Evolutionary conservation across 2,888 invertebrate species (phyloP).

Genomic region (Synergus japonicus): DNA sequence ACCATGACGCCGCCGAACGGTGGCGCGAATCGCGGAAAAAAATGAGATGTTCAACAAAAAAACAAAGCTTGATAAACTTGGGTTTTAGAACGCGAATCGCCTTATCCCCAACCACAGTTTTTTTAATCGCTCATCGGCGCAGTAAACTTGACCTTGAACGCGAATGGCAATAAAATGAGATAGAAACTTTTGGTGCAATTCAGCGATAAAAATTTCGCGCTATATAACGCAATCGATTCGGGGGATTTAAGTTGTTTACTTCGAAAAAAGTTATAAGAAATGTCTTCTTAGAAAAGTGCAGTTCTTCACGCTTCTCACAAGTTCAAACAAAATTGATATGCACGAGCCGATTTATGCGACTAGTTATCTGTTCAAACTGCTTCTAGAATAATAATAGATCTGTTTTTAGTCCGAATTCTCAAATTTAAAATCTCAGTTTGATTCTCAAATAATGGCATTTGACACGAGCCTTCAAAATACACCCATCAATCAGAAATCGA

Average conservation of each 20-base stretch:
- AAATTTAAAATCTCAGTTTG: neutral
- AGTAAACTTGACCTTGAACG: neutral
- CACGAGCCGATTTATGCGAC: constrained; percentile 1
- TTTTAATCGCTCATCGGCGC: neutral
- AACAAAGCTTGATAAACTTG: neutral
- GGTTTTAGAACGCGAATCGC: neutral
- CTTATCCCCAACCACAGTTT: neutral
- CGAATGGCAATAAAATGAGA: constrained; percentile 13
- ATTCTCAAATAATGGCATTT: neutral
- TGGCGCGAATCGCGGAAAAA: too few relatives aligned
- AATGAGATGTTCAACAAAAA: neutral
- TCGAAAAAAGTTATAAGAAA: neutral
- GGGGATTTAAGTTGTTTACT: neutral
- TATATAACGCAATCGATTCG: neutral
- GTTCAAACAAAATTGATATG: constrained; percentile 5
- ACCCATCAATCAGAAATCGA: neutral
- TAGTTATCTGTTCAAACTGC: neutral
- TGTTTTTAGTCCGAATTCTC: neutral
- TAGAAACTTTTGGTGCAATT: neutral
- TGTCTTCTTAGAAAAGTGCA: neutral
- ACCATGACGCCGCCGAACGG: neutral
- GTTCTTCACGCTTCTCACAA: neutral
- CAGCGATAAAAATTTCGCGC: neutral
- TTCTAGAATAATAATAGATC: neutral
- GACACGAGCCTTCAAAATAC: neutral